Base-by-base conservation (phyloP, 2,888 invertebrate genomes). In the Craniophora ligustri region DNA sequence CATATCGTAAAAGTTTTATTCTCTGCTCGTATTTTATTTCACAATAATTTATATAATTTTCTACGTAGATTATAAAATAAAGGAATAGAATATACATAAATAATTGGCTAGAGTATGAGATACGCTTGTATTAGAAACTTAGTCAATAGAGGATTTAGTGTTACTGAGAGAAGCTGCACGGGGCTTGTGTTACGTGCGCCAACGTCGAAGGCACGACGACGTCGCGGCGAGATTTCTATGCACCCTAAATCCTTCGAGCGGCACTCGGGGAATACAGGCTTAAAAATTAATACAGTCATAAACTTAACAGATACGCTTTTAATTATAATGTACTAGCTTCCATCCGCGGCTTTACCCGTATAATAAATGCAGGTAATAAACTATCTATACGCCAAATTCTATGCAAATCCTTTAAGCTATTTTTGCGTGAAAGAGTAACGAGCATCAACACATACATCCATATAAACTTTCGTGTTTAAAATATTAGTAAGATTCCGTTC, bases 111-210 rank as follows among this genome's bases (percentile, higher is more conserved):
- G 31, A 26, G 26, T 19, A 7, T 8, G 38, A 44, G 34, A 16
- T 30, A 16, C 14, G 6, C 16, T 60, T 60, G 50, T 49, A 59
- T 58, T 63, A 70, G 49, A 58, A 61, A 68, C 68, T 54, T 26
- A 65, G 26, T 40, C 32, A 40, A 59, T 68, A 58, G 16, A 40
- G 34, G 49, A 49, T 57, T 60, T 75, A 62, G 62, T 62, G 64
- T 60, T 66, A 40, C 28, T 23, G 11, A 42, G 40, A 21, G 40
- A 42, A 36, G n/a, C 26, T 48, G 40, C 11, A 16, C 23, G 32
- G 28, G 14, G 23, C 30, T 68, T 59, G 32, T 50, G 35, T 53
- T n/a, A 47, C 38, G 31, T 26, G 28, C 13, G 46, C n/a, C n/a
- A n/a, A n/a, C n/a, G n/a, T n/a, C n/a, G n/a, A n/a, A n/a, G n/a